Base-by-base conservation (phyloP, 2,797 vertebrate genomes). In the Enteromius mattozi region DNA sequence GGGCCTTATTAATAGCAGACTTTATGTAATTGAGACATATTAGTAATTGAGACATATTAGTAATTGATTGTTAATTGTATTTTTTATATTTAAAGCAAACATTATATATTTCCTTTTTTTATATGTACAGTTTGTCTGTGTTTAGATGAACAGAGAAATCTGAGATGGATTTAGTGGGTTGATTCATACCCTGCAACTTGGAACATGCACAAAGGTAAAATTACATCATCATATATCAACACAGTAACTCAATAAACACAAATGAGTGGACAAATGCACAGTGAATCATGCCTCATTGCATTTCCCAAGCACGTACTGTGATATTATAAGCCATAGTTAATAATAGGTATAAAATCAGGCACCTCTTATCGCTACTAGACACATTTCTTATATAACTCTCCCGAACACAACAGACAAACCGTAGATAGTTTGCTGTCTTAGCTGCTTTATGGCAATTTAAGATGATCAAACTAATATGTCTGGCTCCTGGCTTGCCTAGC, bases 271-370 rank as follows among this genome's bases (percentile, higher is more conserved):
- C 21, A 24, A 14, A 40, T 10, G 37, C 14, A 77, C n/a, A 61
- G 42, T 61, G 75, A 27, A 61, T 77, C 51, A 75, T 54, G 33
- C 49, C 49, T 76, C 19, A 19, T 61, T 77, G 40, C 10, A 61
- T 77, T 77, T 77, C 59, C 35, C 54, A 42, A 77, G 35, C 54
- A 77, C 3, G n/a, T 61, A 42, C 21, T 61, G n/a, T 61, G 35
- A 77, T 77, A 27, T 77, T 77, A 40, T 77, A 77, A 61, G 75
- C n/a, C 75, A 19, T 77, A 56, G 14, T 77, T 27, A 77, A 77
- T 59, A 76, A 59, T 59, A 77, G 54, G 75, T 77, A 56, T 61
- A 77, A 24, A 77, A 77, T 42, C 54, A 59, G 35, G n/a, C 35
- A 59, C 14, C 54, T 59, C 54, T 77, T 77, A 61, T 77, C 35